Conservation (phyloP, 2,797 vertebrate species). For the Brotula barbata region DNA sequence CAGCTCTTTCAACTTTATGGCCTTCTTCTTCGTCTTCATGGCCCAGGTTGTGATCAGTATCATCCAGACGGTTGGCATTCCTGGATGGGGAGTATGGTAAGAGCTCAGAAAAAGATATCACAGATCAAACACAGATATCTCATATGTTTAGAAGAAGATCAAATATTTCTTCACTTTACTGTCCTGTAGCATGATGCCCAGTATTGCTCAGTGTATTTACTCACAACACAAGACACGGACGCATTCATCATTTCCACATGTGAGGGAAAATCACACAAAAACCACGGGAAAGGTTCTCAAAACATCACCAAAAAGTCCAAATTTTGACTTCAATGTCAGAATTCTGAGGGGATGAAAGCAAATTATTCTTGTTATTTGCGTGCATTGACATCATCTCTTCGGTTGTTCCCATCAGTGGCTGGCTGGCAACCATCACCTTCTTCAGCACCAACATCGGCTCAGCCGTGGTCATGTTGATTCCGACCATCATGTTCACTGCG, state of each 20-base stretch:
- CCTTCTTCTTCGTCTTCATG: constrained; percentile 96
- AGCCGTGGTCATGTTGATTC: constrained; percentile 96
- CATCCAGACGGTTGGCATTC: constrained; percentile 89
- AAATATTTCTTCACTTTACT: no score
- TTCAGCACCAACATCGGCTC: constrained; percentile 95
- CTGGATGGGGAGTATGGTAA: constrained; percentile 95
- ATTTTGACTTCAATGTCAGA: no score
- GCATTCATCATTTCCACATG: no score
- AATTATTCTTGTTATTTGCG: no score
- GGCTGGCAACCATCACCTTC: constrained; percentile 96
- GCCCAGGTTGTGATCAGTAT: constrained; percentile 88
- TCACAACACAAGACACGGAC: no score
- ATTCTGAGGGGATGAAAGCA: no score
- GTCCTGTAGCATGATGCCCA: no score
- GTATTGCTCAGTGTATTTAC: no score
- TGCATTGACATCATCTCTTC: constrained; percentile 3
- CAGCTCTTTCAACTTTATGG: constrained; percentile 98
- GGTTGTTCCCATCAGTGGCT: constrained; percentile 81
- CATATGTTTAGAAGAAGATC: neutral
- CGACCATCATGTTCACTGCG: constrained; percentile 94
- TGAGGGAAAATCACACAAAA: no score
- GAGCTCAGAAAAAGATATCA: constrained; percentile 43
- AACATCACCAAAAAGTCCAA: no score
- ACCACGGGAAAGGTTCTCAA: no score
- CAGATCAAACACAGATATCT: constrained; percentile 3